Evolutionary conservation across 1,140 invertebrate genomes (phyloP), one percentile per base, ranked within the genome.

Genomic region (Conus ventricosus): DNA sequence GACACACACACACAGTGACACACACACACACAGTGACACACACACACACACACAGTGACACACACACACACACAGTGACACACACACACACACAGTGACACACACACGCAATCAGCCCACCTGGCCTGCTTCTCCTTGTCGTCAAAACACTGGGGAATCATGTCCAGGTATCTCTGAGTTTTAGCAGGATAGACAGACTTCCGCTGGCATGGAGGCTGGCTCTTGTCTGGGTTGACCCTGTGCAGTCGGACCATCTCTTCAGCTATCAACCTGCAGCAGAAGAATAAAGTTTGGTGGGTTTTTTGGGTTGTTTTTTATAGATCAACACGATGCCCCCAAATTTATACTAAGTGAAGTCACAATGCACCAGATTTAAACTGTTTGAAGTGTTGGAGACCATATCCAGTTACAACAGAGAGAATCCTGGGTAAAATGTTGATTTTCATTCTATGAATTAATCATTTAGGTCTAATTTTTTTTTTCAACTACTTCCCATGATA

Each of bases 171-270:
- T 13, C 78, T 90, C 78, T 90, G 86, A 13, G 92, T 60, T 67
- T 91, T 93, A 7, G 89, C 82, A 87, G 91, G 92, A 27, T 92
- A 83, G 25, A 87, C 82, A 57, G 93, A 80, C 67, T 87, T 82
- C 6, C 82, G 84, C 23, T 90, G 23, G 84, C 60, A 27, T 11
- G 7, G 7, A 20, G 17, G 51, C 78, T 83, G 51, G 6, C 8
- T 39, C 27, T 4, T 27, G n/a, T 75, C 75, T 20, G 27, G 89
- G 57, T 91, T 82, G 8, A 94, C 63, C 5, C 84, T 83, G 88
- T 94, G 94, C 6, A 94, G 76, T 67, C 85, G 91, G 6, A 92
- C 93, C 92, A 95, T 93, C 87, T 94, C 93, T 89, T 93, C 90
- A 11, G 94, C 93, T 83, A 95, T 93, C 82, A 94, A 88, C 51